Percentiles rank a stretch among this genome's conserved stretches.
These are phyloP conservation scores for Anorthoa munda DNA, from an alignment of 2,888 invertebrate genomes.

Conservation along the genomic window DNA sequence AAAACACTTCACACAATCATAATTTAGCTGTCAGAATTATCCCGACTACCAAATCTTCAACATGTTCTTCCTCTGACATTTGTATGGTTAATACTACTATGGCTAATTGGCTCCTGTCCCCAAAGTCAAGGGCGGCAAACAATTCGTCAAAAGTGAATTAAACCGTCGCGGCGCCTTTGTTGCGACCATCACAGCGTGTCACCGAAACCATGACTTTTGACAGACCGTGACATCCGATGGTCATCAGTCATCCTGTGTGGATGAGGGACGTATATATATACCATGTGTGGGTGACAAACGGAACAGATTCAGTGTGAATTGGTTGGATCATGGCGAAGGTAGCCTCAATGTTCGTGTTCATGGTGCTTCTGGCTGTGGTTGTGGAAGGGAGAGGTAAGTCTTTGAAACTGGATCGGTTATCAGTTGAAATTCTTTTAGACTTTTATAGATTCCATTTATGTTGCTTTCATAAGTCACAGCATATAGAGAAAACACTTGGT, in stretches of 20 bases:
- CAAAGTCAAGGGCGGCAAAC: conserved; percentile 70
- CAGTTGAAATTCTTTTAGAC: background rate
- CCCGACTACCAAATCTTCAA: conserved; percentile 12
- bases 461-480: too few species aligned
- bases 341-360: conserved; percentile 50
- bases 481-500: too few species aligned
- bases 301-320: conserved; percentile 33
- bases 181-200: conserved; percentile 70
- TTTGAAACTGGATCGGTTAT: background rate
- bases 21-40: conserved; percentile 43
- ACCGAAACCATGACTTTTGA: conserved; percentile 70
- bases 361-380: conserved; percentile 61
- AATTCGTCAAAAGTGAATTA: conserved; percentile 67
- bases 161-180: conserved; percentile 69
- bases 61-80: conserved; percentile 51
- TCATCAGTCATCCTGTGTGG: conserved; percentile 55
- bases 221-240: conserved; percentile 71
- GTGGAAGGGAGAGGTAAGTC: conserved; percentile 63
- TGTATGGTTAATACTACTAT: conserved; percentile 52
- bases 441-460: too few species aligned
- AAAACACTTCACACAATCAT: background rate
- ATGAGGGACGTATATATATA: conserved; percentile 59
- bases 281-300: conserved; percentile 30
- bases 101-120: conserved; percentile 56
- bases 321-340: conserved; percentile 59